Base-by-base conservation (phyloP, 2,113 vertebrate genomes). In the Larimichthys crocea region DNA sequence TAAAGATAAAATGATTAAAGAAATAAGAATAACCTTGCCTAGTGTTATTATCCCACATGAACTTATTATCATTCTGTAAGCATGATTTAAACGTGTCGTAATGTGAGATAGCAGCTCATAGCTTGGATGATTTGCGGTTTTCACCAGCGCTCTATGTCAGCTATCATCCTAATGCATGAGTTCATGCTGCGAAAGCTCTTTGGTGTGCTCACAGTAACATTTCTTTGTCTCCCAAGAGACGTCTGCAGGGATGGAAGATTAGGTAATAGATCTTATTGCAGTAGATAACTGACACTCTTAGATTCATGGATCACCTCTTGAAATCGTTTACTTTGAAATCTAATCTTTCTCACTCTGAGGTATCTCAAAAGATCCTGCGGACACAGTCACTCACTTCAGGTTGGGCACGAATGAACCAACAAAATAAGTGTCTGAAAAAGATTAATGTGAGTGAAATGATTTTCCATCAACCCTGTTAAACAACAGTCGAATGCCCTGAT, bases 261-360 rank as follows among this genome's bases (percentile, higher is more conserved):
- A 80, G 62, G 44, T 76, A 72, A 87, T 64, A 49, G 73, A 79
- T 80, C 63, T 64, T 26, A 55, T 61, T 57, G 61, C 62, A 74
- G 76, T 3, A 61, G 77, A 86, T 79, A 50, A 71, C 29, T 72
- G 63, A 79, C 65, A 49, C 29, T 76, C 62, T 83, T 20, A 57
- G 61, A 85, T 49, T 29, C 24, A 20, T 3, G 44, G 56, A 73
- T 76, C 73, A 69, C 40, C 6, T 84, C 68, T 74, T 75, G 53
- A 77, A 66, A 44, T 75, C 10, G 57, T 79, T 76, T 31, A 69
- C 77, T 84, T 74, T 87, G 86, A 87, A 85, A 88, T 78, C 3
- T 26, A 80, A 83, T 83, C 68, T 73, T 49, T 46, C 59, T 46
- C 17, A 15, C 52, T 64, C 52, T 19, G 16, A 75, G 64, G 20